Base-by-base conservation (phyloP, 2,797 vertebrate species). In the Bufotes viridis region DNA sequence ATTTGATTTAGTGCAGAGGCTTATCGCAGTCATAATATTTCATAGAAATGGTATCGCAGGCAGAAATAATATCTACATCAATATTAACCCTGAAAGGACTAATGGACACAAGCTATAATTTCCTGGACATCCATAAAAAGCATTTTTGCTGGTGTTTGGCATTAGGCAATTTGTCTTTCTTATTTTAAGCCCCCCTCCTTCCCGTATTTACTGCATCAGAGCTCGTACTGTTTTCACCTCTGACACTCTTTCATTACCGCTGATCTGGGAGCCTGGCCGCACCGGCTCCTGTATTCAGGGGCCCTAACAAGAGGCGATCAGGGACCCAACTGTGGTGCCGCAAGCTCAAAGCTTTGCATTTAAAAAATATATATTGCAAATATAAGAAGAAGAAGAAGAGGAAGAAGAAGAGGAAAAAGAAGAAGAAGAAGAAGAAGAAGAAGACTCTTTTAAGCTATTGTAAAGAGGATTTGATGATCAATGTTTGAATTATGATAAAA, bases 1-100 rank as follows among this genome's bases (percentile, higher is more conserved):
- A 98, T 97, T 97, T 99, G 98, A 99, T 99, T 99, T 98, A 99
- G 97, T 96, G 96, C 96, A 90, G 94, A 94, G 95, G 96, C 97
- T 96, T 96, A 96, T 97, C 95, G 96, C 95, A 93, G 96, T 97
- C 97, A 96, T 96, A 97, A 97, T 98, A 98, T 98, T 98, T 98
- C 98, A 99, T 97, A 98, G 96, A 98, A 98, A 98, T 98, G 97
- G 97, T 96, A 96, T 94, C 94, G 92, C 95, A 96, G 96, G 97
- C 97, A 96, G 97, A 98, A 98, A 98, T 98, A 97, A 99, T 99
- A 99, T 97, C 97, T 97, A 96, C 97, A 98, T 99, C 97, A 97
- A 98, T 98, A 98, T 98, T 98, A 98, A 97, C 96, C 96, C 97
- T 97, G 97, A 98, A 97, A 98, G 97, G 95, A 96, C 96, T 97